Base-by-base conservation (phyloP, 2,797 vertebrate species). In the Enteromius treurensis region DNA sequence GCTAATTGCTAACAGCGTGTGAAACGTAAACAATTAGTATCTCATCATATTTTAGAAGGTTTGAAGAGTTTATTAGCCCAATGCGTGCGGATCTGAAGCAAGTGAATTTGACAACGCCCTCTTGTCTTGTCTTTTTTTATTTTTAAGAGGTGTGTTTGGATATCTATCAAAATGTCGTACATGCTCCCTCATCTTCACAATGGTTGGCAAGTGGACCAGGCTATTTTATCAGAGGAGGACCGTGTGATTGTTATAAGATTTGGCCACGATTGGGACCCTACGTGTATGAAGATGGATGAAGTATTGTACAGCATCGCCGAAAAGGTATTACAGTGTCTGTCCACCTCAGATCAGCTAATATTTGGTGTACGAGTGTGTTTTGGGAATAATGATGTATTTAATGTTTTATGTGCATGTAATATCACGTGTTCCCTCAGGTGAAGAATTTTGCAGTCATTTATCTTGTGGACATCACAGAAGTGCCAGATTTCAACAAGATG, bases 401-500 rank as follows among this genome's bases (percentile, higher is more conserved):
- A 19, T 62, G 6, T 32, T 51, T 26, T 29, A 5, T 40, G 34
- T 29, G 3, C 3, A 13, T 37, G 37, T 53, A 13, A 42, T 68
- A 15, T 32, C 64, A n/a, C 26, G 8, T 37, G 47, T 45, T n/a
- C 84, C 49, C 58, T 65, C 88, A 99, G 98, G 98, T 99, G 21
- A 99, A 99, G 93, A 99, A 99, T 84, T 99, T 99, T 93, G 97
- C 97, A 6, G 98, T 99, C 77, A 97, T 98, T 92, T 99, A 99
- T 90, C 94, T 99, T 75, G 97, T 99, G 94, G 98, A 99, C 89
- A 99, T 99, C 89, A 99, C 98, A 4, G 98, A 99, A 93, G 98
- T 99, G 58, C 98, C 98, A 2, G 98, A 99, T 91, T 99, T 99
- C 94, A 99, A 99, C 93, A 99, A 99, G 91, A 99, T 99, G 98